A percentile compares a stretch with the other conserved stretches of the same genome.
Evolutionary conservation across 2,113 vertebrate genomes (phyloP).

Genomic region (Chauna torquata): DNA sequence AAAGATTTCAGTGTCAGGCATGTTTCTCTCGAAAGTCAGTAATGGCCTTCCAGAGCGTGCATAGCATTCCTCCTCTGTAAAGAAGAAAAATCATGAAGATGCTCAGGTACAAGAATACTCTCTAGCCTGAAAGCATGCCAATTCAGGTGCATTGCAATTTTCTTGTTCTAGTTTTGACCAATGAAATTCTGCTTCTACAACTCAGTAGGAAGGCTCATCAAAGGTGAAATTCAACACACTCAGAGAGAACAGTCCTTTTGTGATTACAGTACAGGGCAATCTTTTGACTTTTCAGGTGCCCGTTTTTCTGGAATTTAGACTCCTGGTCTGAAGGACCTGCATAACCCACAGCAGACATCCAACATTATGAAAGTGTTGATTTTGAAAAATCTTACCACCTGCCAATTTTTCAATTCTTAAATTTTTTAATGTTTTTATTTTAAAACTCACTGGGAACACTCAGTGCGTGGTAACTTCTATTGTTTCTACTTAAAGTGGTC

Average conservation of each 20-base stretch:
- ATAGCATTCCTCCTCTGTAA: constrained; percentile 92
- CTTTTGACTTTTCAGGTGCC: not conserved
- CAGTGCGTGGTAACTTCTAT: not conserved
- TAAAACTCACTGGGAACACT: not conserved
- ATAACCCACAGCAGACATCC: not conserved
- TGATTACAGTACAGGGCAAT: not conserved
- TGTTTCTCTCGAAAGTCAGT: constrained; percentile 86
- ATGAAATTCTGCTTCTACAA: not conserved
- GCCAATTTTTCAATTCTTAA: no score
- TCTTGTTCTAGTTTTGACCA: not conserved
- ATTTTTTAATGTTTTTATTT: not conserved
- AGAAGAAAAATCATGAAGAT: constrained; percentile 10
- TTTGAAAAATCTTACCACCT: not conserved
- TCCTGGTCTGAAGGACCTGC: not conserved
- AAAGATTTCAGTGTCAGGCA: constrained; percentile 67
- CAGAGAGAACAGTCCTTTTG: constrained; percentile 37
- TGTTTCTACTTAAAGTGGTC: not conserved
- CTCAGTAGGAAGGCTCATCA: not conserved
- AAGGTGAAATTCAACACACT: constrained; percentile 31
- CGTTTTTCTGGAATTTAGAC: constrained; percentile 32
- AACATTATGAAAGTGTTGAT: not conserved
- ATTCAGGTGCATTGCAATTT: not conserved
- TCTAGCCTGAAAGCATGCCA: not conserved
- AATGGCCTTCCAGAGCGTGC: constrained; percentile 95
- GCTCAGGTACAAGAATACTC: not conserved